Percentiles rank a stretch among this genome's conserved stretches.
phyloP scores from a whole-genome alignment of 1,140 invertebrate genomes.

The Myzus persicae region DNA sequence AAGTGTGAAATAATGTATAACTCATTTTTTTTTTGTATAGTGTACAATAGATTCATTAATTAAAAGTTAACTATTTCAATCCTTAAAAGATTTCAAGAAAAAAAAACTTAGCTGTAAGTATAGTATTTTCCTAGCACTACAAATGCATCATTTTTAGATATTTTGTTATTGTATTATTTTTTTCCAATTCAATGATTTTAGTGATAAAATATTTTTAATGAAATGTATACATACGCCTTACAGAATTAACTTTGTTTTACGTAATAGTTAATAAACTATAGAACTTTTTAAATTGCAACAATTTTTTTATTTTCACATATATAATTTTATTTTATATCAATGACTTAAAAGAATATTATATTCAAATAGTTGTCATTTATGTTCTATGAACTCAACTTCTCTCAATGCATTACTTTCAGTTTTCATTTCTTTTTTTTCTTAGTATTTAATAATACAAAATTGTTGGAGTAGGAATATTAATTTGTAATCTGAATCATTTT shows the following conservation, averaged over 20 bases:
- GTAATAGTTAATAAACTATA: neutral
- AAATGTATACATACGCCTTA: neutral
- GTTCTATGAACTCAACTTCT: too few species aligned
- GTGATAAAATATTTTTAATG: too few species aligned
- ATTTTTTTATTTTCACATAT: neutral
- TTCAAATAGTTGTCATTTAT: too few species aligned
- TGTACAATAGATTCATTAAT: neutral
- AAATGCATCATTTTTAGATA: neutral
- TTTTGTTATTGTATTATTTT: neutral
- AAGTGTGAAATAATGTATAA: neutral
- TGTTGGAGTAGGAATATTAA: too few species aligned
- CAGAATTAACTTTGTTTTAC: neutral
- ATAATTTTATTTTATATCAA: neutral
- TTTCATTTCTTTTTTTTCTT: too few species aligned
- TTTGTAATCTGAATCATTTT: too few species aligned
- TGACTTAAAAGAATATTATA: neutral
- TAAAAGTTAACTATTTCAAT: neutral
- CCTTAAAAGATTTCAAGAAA: neutral
- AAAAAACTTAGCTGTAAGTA: neutral
- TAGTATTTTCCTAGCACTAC: neutral
- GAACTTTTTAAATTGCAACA: neutral
- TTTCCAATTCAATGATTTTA: neutral
- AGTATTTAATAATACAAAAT: too few species aligned
- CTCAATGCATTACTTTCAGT: too few species aligned
- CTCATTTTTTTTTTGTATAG: constrained; percentile 22